These are phyloP conservation scores for Phocides pigmalion DNA, from an alignment of 1,140 invertebrate species.

Conservation along the genomic window DNA sequence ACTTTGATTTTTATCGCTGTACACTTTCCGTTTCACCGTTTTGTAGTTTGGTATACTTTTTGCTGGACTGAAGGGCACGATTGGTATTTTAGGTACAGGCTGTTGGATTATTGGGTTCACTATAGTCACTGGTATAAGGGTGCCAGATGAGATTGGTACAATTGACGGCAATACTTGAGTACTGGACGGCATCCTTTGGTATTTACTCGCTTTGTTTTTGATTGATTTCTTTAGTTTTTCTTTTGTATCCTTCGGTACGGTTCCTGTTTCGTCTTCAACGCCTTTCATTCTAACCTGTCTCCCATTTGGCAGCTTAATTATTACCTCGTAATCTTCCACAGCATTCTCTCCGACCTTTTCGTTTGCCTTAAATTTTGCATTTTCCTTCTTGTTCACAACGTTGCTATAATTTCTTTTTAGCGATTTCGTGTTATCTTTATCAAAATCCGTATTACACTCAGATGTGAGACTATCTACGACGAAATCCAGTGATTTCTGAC, in stretches of 20 bases:
- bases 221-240: conserved; percentile 62
- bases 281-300: conserved; percentile 65
- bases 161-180: conserved; percentile 40
- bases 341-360: conserved; percentile 17
- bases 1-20: conserved; percentile 27
- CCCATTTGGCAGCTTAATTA: conserved; percentile 66
- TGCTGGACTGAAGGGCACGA: conserved; percentile 39
- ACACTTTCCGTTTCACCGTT: conserved; percentile 37
- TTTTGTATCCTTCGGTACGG: conserved; percentile 50
- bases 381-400: not conserved
- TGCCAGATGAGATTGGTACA: conserved; percentile 53
- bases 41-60: conserved; percentile 36
- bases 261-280: conserved; percentile 51
- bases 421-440: conserved; percentile 41
- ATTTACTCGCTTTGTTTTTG: conserved; percentile 50
- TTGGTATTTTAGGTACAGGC: conserved; percentile 53
- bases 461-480: conserved; percentile 70
- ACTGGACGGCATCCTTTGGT: conserved; percentile 34
- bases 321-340: conserved; percentile 60
- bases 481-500: conserved; percentile 69
- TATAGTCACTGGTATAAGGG: conserved; percentile 64
- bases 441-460: conserved; percentile 41
- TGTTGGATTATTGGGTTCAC: conserved; percentile 39
- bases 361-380: not conserved
- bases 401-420: conserved; percentile 28